Conservation (phyloP, 2,797 vertebrate species). For the Eulemur mongoz region DNA sequence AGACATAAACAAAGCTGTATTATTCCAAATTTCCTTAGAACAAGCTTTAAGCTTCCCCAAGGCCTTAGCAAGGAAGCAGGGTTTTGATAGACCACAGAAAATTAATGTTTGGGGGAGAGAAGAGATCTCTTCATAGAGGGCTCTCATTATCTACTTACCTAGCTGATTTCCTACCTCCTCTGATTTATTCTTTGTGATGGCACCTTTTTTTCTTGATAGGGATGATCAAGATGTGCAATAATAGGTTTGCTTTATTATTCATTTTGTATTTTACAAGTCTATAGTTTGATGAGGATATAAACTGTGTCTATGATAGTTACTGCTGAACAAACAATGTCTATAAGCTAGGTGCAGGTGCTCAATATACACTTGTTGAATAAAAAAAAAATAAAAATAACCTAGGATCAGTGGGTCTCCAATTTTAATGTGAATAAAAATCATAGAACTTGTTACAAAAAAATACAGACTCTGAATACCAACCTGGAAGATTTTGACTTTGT, state of each 20-base stretch:
- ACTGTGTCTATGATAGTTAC: not conserved
- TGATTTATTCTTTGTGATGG: not conserved
- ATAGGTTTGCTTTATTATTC: not conserved
- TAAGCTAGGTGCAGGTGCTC: not conserved
- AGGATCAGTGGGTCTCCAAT: not conserved
- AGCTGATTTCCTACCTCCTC: not conserved
- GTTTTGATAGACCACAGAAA: not conserved
- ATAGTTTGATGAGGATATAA: not conserved
- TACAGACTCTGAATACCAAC: not conserved
- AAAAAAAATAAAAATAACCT: not conserved
- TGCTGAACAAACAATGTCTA: not conserved
- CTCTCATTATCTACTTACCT: not conserved
- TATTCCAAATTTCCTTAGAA: not conserved
- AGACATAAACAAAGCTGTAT: not conserved
- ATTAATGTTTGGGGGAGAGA: not conserved
- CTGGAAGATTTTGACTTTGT: not conserved
- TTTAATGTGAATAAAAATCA: not conserved
- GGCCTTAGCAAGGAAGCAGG: not conserved
- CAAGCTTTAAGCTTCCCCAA: not conserved
- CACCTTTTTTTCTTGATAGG: not conserved
- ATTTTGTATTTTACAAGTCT: not conserved
- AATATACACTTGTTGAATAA: not conserved
- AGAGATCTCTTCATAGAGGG: not conserved
- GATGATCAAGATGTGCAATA: not conserved
- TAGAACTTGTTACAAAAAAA: not conserved